Conservation (phyloP, 2,888 invertebrate species). For the Drosophila eohydei region DNA sequence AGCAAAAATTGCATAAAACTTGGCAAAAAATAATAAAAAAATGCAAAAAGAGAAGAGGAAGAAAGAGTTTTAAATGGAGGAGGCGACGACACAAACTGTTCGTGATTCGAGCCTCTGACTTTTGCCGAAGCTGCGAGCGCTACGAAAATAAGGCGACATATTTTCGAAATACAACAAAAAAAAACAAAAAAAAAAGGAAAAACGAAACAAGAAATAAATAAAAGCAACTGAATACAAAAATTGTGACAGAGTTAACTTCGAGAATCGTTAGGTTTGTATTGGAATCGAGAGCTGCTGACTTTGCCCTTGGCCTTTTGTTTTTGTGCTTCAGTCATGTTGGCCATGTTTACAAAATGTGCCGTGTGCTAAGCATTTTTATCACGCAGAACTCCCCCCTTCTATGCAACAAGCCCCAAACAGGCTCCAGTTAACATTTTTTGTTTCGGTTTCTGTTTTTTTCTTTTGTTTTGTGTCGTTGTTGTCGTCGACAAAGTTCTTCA, state of each 20-base stretch:
- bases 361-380: conserved; percentile 78
- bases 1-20: conserved; percentile 66
- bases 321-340: conserved; percentile 61
- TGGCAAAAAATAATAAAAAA: conserved; percentile 26
- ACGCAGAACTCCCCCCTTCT: conserved; percentile 51
- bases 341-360: conserved; percentile 78
- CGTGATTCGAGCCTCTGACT: conserved; percentile 66
- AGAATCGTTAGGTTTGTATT: conserved; percentile 31
- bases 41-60: conserved; percentile 9
- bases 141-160: conserved; percentile 71
- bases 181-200: conserved; percentile 16
- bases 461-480: not conserved
- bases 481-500: conserved; percentile 57
- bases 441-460: not conserved
- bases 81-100: conserved; percentile 72
- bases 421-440: conserved; percentile 47
- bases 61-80: conserved; percentile 48
- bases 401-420: conserved; percentile 31
- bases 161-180: conserved; percentile 58
- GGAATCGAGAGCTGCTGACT: conserved; percentile 39
- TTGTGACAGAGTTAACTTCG: conserved; percentile 29
- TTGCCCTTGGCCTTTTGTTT: conserved; percentile 31
- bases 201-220: conserved; percentile 18
- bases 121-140: conserved; percentile 55
- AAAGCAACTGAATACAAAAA: conserved; percentile 12